Conservation (phyloP, 35 echinoderm and acorn worm species). For the Diadema setosum region DNA sequence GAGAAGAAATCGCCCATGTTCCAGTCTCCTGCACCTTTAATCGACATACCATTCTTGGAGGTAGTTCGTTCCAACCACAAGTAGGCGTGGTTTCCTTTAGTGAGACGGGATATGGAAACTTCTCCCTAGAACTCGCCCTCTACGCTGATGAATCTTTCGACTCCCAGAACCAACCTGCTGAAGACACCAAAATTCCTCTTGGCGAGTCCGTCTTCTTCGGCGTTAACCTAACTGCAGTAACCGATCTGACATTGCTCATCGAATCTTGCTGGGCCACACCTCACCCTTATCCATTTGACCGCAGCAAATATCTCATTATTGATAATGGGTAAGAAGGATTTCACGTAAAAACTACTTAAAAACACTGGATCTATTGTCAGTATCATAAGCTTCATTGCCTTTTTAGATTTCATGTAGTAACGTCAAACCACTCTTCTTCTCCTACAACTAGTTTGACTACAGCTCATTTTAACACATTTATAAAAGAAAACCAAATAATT, state of each 20-base stretch:
- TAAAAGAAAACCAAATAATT: neutral
- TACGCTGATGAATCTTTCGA: neutral
- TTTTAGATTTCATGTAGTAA: neutral
- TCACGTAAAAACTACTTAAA: neutral
- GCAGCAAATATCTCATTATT: neutral
- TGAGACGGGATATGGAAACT: neutral
- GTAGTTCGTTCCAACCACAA: neutral
- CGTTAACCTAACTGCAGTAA: neutral
- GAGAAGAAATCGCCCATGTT: neutral
- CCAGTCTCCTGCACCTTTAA: neutral
- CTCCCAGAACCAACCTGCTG: neutral
- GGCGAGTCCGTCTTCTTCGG: neutral
- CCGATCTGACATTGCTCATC: neutral
- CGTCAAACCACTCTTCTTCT: neutral
- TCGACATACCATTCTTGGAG: neutral
- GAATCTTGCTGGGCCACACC: constrained; percentile 1
- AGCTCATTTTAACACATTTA: neutral
- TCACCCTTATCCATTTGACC: neutral
- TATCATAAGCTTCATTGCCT: neutral
- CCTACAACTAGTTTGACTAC: neutral
- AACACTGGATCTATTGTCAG: neutral
- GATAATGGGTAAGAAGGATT: neutral
- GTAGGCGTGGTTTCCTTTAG: neutral
- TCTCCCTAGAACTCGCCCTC: neutral
- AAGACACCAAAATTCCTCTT: neutral